These are phyloP conservation scores for Myotis lucifugus DNA, from an alignment of 2,113 vertebrate genomes.

Conservation along the genomic window DNA sequence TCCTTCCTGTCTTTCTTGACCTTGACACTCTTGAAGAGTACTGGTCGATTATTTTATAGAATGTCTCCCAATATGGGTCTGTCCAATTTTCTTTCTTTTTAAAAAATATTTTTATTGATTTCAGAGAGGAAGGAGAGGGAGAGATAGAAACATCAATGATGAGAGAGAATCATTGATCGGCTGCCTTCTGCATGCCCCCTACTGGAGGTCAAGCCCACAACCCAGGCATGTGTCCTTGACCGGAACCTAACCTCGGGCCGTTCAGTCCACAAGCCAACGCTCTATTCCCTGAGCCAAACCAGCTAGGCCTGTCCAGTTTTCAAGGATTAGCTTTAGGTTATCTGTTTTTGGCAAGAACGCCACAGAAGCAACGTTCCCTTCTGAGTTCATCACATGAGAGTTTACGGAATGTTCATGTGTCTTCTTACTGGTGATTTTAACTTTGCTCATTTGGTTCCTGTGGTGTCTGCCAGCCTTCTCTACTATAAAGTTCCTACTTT, in stretches of 20 bases:
- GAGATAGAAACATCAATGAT: no score
- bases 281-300: no score
- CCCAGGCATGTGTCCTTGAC: no score
- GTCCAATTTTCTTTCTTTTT: neutral
- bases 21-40: neutral
- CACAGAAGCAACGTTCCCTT: neutral
- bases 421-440: neutral
- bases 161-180: no score
- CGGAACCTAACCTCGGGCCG: no score
- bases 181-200: no score
- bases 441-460: neutral
- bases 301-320: neutral
- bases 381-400: neutral
- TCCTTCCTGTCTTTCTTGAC: neutral
- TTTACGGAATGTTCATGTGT: neutral
- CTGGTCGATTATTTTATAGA: neutral
- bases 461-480: neutral
- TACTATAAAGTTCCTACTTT: neutral
- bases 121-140: no score
- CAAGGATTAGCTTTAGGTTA: neutral
- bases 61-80: neutral
- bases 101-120: no score
- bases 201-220: no score
- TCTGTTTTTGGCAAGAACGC: neutral
- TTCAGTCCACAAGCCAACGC: no score